A percentile compares a stretch with the other conserved stretches of the same genome.
Evolutionary conservation across 2,113 vertebrate genomes (phyloP).

Genomic region (Larimichthys polyactis): DNA sequence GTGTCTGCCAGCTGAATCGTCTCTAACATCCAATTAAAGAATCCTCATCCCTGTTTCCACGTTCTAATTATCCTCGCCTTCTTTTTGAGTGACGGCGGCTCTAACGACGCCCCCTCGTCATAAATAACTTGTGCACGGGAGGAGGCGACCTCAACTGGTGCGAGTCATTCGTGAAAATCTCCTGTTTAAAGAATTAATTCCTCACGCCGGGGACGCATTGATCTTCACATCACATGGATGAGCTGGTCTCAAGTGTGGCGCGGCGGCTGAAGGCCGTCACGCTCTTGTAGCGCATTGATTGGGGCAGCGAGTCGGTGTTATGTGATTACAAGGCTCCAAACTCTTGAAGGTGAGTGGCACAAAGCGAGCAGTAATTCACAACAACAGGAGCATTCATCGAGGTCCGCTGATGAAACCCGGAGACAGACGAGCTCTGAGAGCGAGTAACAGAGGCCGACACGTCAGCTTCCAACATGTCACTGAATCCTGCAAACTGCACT

Average conservation of each 20-base stretch:
- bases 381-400: slow-evolving; percentile 18
- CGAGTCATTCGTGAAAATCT: slow-evolving; percentile 6
- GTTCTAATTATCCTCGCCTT: neutral
- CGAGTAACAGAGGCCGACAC: neutral
- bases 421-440: slow-evolving; percentile 17
- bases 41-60: neutral
- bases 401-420: slow-evolving; percentile 32
- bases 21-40: neutral
- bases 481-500: slow-evolving; percentile 10
- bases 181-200: slow-evolving; percentile 24
- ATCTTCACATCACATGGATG: slow-evolving; percentile 47
- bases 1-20: neutral
- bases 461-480: slow-evolving; percentile 25
- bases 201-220: neutral
- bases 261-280: slow-evolving; percentile 24
- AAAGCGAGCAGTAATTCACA: slow-evolving; percentile 27
- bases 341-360: slow-evolving; percentile 30
- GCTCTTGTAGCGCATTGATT: slow-evolving; percentile 36
- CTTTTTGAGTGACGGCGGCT: neutral
- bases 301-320: neutral
- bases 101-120: neutral
- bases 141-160: neutral
- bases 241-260: slow-evolving; percentile 7
- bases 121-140: neutral
- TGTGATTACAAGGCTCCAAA: slow-evolving; percentile 31